Evolutionary conservation across 64 coral and sea anemone genomes (phyloP).

Genomic region (Montipora efflorescens): DNA sequence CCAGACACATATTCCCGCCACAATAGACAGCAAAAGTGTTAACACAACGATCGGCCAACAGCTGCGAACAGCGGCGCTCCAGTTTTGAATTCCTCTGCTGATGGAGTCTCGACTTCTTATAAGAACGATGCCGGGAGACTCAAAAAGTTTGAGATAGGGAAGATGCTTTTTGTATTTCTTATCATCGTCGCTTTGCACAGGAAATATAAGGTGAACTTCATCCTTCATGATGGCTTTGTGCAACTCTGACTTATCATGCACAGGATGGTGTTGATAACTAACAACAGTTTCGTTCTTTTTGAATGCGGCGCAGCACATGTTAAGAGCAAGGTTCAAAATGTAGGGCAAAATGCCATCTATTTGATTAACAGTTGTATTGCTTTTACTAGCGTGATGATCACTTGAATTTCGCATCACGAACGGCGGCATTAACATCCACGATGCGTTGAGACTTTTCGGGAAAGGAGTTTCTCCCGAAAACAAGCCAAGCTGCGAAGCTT

Average conservation of each 20-base stretch:
- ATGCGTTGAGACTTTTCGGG: neutral
- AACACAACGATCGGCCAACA: constrained; percentile 7
- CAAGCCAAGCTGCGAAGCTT: too few relatives aligned
- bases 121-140: neutral
- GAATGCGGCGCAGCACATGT: neutral
- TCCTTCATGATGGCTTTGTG: neutral
- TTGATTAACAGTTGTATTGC: neutral
- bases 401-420: neutral
- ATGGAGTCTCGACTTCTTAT: neutral
- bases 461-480: neutral
- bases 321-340: neutral
- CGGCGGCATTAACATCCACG: neutral
- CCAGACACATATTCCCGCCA: constrained; percentile 11
- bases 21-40: neutral
- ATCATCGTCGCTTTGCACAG: neutral
- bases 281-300: neutral
- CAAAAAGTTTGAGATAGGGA: neutral
- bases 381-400: neutral
- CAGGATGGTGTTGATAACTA: neutral
- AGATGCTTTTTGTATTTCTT: neutral
- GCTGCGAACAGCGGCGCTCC: neutral
- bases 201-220: neutral
- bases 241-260: neutral
- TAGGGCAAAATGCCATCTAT: neutral
- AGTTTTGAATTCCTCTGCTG: neutral